phyloP scores from a whole-genome alignment of 2,797 vertebrate genomes.

The Chelmon rostratus region DNA sequence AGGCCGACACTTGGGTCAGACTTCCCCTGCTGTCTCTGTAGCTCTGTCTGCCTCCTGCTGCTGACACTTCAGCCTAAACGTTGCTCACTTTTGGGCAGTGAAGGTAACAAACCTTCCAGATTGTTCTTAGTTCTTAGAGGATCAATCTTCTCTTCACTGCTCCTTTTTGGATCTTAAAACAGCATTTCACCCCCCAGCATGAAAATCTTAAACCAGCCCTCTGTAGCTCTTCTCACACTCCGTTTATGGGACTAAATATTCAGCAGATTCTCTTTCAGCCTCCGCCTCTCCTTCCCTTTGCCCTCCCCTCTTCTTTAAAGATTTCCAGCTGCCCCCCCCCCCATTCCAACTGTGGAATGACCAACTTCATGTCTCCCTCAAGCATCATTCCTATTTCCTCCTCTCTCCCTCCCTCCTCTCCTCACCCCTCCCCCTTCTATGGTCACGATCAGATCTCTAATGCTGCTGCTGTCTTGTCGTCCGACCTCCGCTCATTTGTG shows the following conservation, averaged over 20 bases:
- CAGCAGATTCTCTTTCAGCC: conserved; percentile 32
- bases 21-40: conserved; percentile 49
- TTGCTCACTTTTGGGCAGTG: not conserved
- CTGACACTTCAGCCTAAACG: too few species aligned
- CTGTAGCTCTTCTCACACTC: not conserved
- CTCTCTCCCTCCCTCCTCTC: not conserved
- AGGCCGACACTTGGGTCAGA: conserved; percentile 57
- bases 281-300: conserved; percentile 45
- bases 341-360: conserved; percentile 64
- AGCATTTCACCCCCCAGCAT: too few species aligned
- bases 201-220: not conserved
- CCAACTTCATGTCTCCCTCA: conserved; percentile 49
- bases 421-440: conserved; percentile 1
- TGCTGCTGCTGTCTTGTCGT: conserved; percentile 2
- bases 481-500: conserved; percentile 22
- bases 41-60: not conserved
- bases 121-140: too few species aligned
- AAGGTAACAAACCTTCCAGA: not conserved
- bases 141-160: not conserved
- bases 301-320: conserved; percentile 52
- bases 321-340: conserved; percentile 71
- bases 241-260: conserved; percentile 21
- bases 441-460: not conserved
- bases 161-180: not conserved
- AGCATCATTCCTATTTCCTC: conserved; percentile 5